Evolutionary conservation across 2,113 vertebrate genomes (phyloP).

Genomic region (Galeopterus variegatus): DNA sequence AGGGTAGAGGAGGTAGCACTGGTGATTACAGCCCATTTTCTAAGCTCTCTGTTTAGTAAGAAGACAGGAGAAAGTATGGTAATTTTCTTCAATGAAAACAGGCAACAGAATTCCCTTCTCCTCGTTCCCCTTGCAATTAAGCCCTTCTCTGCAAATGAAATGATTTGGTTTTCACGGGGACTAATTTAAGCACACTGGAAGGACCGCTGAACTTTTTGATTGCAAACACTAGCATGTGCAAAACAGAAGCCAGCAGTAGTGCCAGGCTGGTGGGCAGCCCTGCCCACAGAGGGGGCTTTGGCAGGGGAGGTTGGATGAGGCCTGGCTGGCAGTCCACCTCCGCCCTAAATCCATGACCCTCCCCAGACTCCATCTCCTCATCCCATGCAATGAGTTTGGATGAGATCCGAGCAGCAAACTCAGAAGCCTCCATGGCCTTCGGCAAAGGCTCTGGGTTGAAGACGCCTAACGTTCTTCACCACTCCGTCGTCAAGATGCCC

Average conservation of each 20-base stretch:
- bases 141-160: slow-evolving; percentile 84
- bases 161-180: slow-evolving; percentile 80
- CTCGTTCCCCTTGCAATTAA: slow-evolving; percentile 84
- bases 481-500: neutral
- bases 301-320: neutral
- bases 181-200: slow-evolving; percentile 81
- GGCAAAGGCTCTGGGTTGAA: rapidly evolving
- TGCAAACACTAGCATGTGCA: slow-evolving; percentile 66
- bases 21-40: slow-evolving; percentile 21
- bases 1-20: neutral
- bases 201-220: slow-evolving; percentile 82
- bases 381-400: neutral
- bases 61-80: slow-evolving; percentile 81
- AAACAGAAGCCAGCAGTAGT: neutral
- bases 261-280: neutral
- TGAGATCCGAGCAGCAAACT: neutral
- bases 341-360: neutral
- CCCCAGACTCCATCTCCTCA: neutral
- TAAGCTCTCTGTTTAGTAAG: slow-evolving; percentile 61
- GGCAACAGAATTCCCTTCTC: slow-evolving; percentile 83
- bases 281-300: rapidly evolving
- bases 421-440: neutral
- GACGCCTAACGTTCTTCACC: rapidly evolving
- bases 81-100: slow-evolving; percentile 85
- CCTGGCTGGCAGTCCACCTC: neutral